These are phyloP conservation scores for Myotis pilosus DNA, from an alignment of 2,797 vertebrate species.

Conservation along the genomic window DNA sequence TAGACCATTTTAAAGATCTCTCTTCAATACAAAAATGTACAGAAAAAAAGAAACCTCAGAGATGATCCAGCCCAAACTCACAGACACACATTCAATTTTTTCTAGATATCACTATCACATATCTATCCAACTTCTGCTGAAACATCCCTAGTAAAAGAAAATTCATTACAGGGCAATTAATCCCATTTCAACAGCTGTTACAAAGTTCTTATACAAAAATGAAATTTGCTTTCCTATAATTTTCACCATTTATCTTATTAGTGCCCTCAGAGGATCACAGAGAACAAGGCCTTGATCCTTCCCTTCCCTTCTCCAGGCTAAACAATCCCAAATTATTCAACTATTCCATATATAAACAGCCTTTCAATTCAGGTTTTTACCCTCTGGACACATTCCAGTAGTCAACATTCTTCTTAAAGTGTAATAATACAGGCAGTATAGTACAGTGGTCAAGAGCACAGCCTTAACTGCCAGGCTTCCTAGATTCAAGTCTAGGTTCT, in stretches of 20 bases:
- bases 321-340: conserved; percentile 49
- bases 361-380: conserved; percentile 37
- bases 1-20: conserved; percentile 29
- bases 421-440: background rate
- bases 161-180: background rate
- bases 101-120: conserved; percentile 8
- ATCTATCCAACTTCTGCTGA: background rate
- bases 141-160: conserved; percentile 8
- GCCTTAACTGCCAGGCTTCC: conserved; percentile 8
- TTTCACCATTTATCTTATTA: conserved; percentile 57
- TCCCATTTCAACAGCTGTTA: background rate
- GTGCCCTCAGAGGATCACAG: conserved; percentile 20
- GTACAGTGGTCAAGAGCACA: background rate
- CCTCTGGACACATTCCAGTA: background rate
- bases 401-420: background rate
- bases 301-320: conserved; percentile 27
- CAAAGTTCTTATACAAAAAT: conserved; percentile 50
- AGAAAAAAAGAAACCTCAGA: conserved; percentile 36
- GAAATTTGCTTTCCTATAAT: conserved; percentile 41
- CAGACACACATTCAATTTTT: background rate
- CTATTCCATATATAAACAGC: conserved; percentile 43
- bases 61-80: background rate
- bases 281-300: conserved; percentile 4
- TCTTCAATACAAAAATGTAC: conserved; percentile 8
- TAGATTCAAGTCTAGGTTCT: background rate